phyloP scores from a whole-genome alignment of 23 tunicate species.

The Halocynthia aurantium region DNA sequence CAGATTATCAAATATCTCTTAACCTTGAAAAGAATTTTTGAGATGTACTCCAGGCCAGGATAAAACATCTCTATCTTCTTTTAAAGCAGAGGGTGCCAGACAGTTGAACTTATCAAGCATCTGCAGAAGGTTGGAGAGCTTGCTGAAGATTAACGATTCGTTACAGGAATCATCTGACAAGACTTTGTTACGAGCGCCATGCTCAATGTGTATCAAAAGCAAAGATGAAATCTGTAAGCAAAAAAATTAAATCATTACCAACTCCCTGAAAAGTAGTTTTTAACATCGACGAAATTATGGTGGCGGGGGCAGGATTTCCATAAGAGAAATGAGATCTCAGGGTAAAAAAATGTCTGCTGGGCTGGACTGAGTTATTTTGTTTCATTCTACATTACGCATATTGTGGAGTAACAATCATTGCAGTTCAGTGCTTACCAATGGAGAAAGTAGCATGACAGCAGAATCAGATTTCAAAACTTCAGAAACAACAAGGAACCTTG shows the following conservation, averaged over 20 bases:
- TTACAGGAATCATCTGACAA: background rate
- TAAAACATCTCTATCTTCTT: background rate
- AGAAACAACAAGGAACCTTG: background rate
- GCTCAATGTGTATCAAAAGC: conserved; percentile 7
- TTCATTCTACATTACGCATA: no score
- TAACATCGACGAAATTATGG: background rate
- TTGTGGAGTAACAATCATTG: no score
- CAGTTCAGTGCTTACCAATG: background rate
- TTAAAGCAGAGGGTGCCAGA: background rate
- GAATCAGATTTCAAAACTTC: background rate
- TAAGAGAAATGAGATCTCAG: no score
- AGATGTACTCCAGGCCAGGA: no score
- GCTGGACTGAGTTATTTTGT: background rate
- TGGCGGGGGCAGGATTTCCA: background rate
- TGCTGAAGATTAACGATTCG: background rate
- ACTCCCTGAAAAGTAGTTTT: no score
- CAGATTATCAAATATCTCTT: no score
- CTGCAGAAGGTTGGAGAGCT: conserved; percentile 3
- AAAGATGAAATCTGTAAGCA: conserved; percentile 8
- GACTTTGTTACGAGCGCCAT: conserved; percentile 4
- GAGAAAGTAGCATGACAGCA: background rate
- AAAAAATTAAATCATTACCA: background rate
- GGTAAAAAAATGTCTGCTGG: background rate
- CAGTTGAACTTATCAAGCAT: conserved; percentile 5
- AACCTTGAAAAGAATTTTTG: no score